These are phyloP conservation scores for Dicentrarchus labrax DNA, from an alignment of 2,113 vertebrate genomes.

Conservation along the genomic window DNA sequence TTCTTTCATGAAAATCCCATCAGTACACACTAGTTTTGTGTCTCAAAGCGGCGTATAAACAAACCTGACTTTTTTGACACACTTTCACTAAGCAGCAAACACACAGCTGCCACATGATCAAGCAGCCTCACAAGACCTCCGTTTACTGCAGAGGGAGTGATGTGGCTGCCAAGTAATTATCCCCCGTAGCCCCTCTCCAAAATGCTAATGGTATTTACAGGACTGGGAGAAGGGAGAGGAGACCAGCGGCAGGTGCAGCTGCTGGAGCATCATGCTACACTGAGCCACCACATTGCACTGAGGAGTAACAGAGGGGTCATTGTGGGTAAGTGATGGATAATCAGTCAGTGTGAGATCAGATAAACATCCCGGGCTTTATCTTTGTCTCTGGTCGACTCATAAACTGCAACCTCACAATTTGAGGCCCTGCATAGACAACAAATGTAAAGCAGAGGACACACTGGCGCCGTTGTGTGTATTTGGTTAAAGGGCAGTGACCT, in stretches of 20 bases:
- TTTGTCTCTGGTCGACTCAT: not conserved
- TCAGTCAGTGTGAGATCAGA: conserved; percentile 49
- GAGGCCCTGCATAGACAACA: not conserved
- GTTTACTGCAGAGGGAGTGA: conserved; percentile 42
- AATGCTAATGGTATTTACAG: conserved; percentile 77
- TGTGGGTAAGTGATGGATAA: conserved; percentile 59
- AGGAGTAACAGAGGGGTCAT: conserved; percentile 52
- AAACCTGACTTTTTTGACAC: conserved; percentile 56
- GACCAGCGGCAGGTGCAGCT: conserved; percentile 75
- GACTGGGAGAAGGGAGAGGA: conserved; percentile 48
- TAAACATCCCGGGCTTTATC: conserved; percentile 37
- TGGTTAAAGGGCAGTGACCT: not conserved
- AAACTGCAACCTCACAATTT: not conserved
- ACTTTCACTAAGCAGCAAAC: conserved; percentile 35
- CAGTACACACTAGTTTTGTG: conserved; percentile 26
- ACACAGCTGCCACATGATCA: conserved; percentile 65
- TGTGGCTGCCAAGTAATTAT: conserved; percentile 50
- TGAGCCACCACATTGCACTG: conserved; percentile 15
- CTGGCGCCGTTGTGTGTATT: not conserved
- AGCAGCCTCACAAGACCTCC: conserved; percentile 54
- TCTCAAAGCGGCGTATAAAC: conserved; percentile 36
- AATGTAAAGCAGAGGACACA: too few relatives aligned
- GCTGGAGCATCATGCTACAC: conserved; percentile 51
- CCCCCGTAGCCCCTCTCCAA: conserved; percentile 56
- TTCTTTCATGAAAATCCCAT: conserved; percentile 19